A percentile compares a stretch with the other conserved stretches of the same genome.
These are phyloP conservation scores for Rhaphigaster nebulosa DNA, from an alignment of 2,888 invertebrate species.

Conservation along the genomic window DNA sequence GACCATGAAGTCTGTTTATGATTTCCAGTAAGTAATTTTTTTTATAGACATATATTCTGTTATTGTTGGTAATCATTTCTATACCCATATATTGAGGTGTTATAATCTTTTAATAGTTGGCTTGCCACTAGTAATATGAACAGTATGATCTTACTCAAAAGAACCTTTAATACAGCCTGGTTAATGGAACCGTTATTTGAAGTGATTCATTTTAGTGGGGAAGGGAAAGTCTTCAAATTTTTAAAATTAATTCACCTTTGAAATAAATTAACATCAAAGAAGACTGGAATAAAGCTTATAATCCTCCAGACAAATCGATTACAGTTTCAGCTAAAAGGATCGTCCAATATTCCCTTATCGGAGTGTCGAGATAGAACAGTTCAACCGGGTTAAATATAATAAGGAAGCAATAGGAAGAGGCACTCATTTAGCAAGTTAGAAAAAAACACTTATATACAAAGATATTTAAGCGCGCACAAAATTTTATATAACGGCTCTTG, in stretches of 20 bases:
- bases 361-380: constrained; percentile 44
- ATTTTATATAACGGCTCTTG: constrained; percentile 50
- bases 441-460: constrained; percentile 55
- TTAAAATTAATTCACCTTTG: background rate
- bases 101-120: background rate
- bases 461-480: constrained; percentile 54
- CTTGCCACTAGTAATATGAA: background rate
- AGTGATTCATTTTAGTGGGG: background rate
- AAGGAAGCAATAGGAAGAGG: constrained; percentile 51
- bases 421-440: constrained; percentile 44
- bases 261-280: background rate
- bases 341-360: background rate
- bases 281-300: background rate
- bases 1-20: too few relatives aligned
- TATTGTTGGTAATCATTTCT: too few relatives aligned
- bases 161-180: background rate
- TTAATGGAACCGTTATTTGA: background rate
- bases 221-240: background rate
- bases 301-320: background rate
- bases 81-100: too few relatives aligned
- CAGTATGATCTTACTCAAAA: background rate
- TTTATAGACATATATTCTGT: too few relatives aligned
- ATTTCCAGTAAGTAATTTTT: too few relatives aligned
- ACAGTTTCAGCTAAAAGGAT: background rate
- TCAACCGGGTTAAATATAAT: constrained; percentile 56